Conservation (phyloP, 1,140 invertebrate species). For the Atta cephalotes region DNA sequence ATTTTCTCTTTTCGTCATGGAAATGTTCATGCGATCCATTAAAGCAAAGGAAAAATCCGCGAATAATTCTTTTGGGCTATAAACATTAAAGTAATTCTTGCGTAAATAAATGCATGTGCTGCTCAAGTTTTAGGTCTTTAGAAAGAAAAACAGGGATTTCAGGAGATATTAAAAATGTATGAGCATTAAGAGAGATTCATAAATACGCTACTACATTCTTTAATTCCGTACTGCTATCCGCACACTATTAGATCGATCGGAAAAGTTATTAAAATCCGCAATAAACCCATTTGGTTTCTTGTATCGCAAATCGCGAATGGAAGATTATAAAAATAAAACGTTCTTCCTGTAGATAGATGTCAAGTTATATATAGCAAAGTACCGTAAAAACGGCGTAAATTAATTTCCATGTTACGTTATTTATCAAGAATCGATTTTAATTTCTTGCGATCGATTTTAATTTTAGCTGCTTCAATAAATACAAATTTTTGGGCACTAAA, state of each 20-base stretch:
- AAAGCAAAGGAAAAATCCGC: conserved; percentile 63
- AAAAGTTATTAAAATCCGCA: conserved; percentile 59
- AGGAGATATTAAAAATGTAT: conserved; percentile 66
- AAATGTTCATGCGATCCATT: conserved; percentile 56
- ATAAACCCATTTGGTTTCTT: conserved; percentile 50
- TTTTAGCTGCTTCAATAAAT: not conserved
- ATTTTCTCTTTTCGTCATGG: conserved; percentile 37
- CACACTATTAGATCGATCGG: conserved; percentile 16
- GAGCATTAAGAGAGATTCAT: conserved; percentile 66
- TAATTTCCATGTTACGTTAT: not conserved
- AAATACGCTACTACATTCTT: conserved; percentile 59
- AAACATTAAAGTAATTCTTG: conserved; percentile 75
- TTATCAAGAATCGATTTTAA: not conserved
- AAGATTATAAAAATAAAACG: conserved; percentile 36
- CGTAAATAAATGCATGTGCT: conserved; percentile 70
- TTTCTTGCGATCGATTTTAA: not conserved
- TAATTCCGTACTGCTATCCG: conserved; percentile 30
- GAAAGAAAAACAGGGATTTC: conserved; percentile 40
- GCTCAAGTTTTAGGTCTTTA: not conserved
- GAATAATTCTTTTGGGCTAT: conserved; percentile 54
- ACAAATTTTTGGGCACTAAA: not conserved
- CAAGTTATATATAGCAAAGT: not conserved
- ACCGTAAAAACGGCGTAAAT: not conserved
- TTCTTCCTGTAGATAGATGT: conserved; percentile 15
- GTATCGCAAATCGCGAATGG: conserved; percentile 2